phyloP scores from a whole-genome alignment of 1,140 invertebrate genomes.

The Schlechtendalia chinensis region DNA sequence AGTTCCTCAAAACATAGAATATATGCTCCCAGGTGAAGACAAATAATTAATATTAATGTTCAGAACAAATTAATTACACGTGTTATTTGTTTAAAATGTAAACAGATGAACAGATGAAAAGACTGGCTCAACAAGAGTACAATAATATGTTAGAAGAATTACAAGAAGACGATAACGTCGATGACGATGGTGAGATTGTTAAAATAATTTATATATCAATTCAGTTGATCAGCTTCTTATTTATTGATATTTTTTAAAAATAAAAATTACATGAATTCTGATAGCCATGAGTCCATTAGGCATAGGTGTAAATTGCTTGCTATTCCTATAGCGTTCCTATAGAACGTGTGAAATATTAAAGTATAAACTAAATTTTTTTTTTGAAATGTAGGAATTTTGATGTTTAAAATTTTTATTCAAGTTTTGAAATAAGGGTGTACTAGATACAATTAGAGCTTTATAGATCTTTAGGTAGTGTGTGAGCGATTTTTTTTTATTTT shows the following conservation, averaged over 20 bases:
- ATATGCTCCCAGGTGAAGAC: slow-evolving; percentile 50
- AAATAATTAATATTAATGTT: neutral
- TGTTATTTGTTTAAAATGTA: neutral
- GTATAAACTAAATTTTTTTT: neutral
- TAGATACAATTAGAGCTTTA: slow-evolving; percentile 31
- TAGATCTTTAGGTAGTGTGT: slow-evolving; percentile 31
- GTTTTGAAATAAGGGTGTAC: neutral
- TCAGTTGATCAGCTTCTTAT: slow-evolving; percentile 36
- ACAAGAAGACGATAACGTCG: slow-evolving; percentile 43
- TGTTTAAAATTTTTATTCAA: neutral
- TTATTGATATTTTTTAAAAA: neutral
- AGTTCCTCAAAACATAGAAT: slow-evolving; percentile 63
- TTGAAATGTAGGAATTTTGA: slow-evolving; percentile 8
- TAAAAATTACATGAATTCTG: neutral
- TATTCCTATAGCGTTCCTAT: neutral
- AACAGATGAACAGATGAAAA: slow-evolving; percentile 34
- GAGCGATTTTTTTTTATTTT: neutral
- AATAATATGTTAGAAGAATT: slow-evolving; percentile 44
- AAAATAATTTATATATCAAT: neutral
- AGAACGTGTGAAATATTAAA: neutral
- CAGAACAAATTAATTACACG: neutral
- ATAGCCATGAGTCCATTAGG: neutral
- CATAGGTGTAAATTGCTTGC: slow-evolving; percentile 27
- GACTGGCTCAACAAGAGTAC: slow-evolving; percentile 47
- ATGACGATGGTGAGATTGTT: slow-evolving; percentile 39